Evolutionary conservation across 2,888 invertebrate genomes (phyloP), one percentile per base, ranked within the genome.

Genomic region (Dermolepida albohirtum): DNA sequence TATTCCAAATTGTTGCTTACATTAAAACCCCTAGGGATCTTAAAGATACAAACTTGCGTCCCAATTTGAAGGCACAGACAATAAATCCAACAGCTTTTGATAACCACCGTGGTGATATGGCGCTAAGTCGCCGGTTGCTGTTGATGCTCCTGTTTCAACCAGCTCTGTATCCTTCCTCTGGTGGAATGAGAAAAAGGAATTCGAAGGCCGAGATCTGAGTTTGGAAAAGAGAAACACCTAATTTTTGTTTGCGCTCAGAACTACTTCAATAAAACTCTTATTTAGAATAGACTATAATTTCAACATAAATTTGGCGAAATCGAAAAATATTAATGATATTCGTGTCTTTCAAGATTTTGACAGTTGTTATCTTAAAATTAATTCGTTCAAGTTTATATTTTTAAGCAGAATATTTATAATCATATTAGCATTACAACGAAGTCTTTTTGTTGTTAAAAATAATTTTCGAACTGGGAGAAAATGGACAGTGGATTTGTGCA

Each of bases 151-250:
- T 64, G 54, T 44, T 55, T 59, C 62, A 67, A 29, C 66, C 66
- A 67, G 40, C 50, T 51, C 49, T 67, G 51, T 62, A 67, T 67
- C 59, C 66, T 59, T 67, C 66, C 51, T 34, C 51, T 59, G 50
- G 59, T 29, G 39, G 59, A 50, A 49, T 57, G 59, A 57, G 57
- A 67, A 67, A 51, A 67, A 67, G 66, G 47, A 50, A 49, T 49
- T 49, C 34, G 57, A 54, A 29, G 27, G 44, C 64, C 64, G 43
- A 64, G 29, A 64, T 51, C 64, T 64, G 54, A 54, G 64, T 64
- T 64, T 64, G 66, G 59, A 67, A 67, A 67, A 57, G 22, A 34
- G 34, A 34, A 34, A 34, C 6, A 34, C 34, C 34, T 34, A 34
- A 34, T 34, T 8, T 34, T 34, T 34, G 34, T 34, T 34, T 34